Conservation (phyloP, 2,113 vertebrate genomes). For the Bolborhynchus lineola region DNA sequence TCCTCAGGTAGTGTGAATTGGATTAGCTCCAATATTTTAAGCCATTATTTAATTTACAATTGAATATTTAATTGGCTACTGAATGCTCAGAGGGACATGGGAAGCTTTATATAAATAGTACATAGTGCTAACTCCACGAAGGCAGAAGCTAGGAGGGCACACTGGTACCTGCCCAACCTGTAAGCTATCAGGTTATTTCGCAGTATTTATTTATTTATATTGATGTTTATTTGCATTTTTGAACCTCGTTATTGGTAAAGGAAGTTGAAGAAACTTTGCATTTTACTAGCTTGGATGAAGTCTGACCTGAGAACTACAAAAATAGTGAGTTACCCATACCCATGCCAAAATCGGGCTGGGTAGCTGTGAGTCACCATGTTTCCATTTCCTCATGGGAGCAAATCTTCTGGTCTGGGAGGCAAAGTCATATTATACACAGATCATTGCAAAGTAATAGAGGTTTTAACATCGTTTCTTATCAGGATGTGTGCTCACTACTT, state of each 20-base stretch:
- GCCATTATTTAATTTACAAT: slow-evolving; percentile 23
- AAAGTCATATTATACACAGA: background rate
- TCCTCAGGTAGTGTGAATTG: background rate
- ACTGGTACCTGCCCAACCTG: background rate
- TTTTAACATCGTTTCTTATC: background rate
- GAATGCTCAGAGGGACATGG: background rate
- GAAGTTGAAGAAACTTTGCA: background rate
- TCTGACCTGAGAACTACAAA: background rate
- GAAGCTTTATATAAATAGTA: background rate
- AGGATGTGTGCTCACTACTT: background rate
- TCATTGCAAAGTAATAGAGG: slow-evolving; percentile 9
- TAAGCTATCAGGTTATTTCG: background rate
- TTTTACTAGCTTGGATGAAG: background rate
- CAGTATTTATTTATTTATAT: background rate
- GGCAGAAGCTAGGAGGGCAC: background rate
- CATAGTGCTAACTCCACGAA: background rate
- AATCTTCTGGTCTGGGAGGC: background rate
- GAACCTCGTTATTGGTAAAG: background rate
- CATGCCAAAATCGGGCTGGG: background rate
- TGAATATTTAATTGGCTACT: slow-evolving; percentile 1
- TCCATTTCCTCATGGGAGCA: background rate
- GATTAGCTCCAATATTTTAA: slow-evolving; percentile 19
- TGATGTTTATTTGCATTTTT: background rate
- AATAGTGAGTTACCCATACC: background rate
- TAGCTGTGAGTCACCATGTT: background rate